Base-by-base conservation (phyloP, 2,888 invertebrate genomes). In the Agrilus cyanescens region DNA sequence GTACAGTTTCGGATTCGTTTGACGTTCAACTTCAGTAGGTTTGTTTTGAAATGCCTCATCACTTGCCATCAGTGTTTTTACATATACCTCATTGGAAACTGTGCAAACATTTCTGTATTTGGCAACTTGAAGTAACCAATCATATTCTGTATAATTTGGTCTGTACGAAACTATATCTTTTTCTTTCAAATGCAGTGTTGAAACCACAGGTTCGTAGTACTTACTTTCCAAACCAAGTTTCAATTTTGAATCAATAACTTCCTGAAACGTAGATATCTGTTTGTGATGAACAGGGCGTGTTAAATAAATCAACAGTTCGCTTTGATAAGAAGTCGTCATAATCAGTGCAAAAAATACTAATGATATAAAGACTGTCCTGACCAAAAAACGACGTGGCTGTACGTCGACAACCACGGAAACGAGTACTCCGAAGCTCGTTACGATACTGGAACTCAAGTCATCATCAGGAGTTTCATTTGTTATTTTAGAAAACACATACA, bases 281-380 rank as follows among this genome's bases (percentile, higher is more conserved):
- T 72, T 61, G 46, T 74, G 67, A 44, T 64, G 69, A 2, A 68
- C 63, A 1, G 77, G 75, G 54, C 73, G 66, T 8, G 72, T 71
- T 35, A 79, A 65, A 1, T 76, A 73, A 12, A 68, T 65, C 46
- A 78, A 74, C 46, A 79, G 58, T 50, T 75, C 72, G 0, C 77
- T 76, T 47, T 76, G 73, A 46, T 77, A 79, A 1, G 71, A 65
- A 1, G 73, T 71, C 10, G 70, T 54, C 46, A 76, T 63, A 48
- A 75, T 63, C 25, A 76, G 59, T 20, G 72, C 69, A 46, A 75
- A 77, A 0, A 76, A 45, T 32, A 73, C 69, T 1, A 77, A 56
- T 18, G 69, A 65, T 2, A 73, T 58, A 48, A 73, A 76, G 54
- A 77, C 73, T n/a, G 75, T 47, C 0, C 76, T 66, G 4, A 77